A percentile compares a stretch with the other conserved stretches of the same genome.
Evolutionary conservation across 2,797 vertebrate genomes (phyloP).

Genomic region (Cynopterus sphinx): DNA sequence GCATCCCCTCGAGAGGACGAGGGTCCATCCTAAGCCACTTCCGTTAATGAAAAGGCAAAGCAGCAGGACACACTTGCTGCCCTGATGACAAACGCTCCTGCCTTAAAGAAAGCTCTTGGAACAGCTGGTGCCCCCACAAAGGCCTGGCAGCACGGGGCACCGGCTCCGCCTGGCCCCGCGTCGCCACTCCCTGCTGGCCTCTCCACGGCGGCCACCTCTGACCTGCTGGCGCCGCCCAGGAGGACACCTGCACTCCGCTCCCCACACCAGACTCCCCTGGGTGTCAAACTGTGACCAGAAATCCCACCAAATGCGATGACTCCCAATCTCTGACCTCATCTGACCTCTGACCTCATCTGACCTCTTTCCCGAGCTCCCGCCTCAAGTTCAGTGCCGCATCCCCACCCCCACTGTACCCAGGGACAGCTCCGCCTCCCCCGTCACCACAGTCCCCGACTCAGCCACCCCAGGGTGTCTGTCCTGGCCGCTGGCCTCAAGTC

Average conservation of each 20-base stretch:
- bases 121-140: rapidly evolving
- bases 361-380: not conserved
- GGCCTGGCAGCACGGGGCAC: not conserved
- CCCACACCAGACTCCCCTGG: not conserved
- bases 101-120: not conserved
- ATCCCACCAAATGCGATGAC: not conserved
- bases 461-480: not conserved
- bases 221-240: not conserved
- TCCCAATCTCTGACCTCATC: not conserved
- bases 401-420: not conserved
- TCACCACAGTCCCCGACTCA: not conserved
- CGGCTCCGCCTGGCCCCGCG: not conserved
- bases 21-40: not conserved
- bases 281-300: rapidly evolving
- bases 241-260: not conserved
- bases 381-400: not conserved
- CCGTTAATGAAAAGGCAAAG: not conserved
- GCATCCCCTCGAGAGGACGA: rapidly evolving
- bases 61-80: not conserved
- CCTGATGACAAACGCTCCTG: not conserved
- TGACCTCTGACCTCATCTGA: too few relatives aligned
- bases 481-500: not conserved
- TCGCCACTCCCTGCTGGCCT: not conserved
- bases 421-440: not conserved
- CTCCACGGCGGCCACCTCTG: not conserved